Evolutionary conservation across 1,140 invertebrate species (phyloP), one percentile per base, ranked within the genome.

Genomic region (Platorchestia sp.): DNA sequence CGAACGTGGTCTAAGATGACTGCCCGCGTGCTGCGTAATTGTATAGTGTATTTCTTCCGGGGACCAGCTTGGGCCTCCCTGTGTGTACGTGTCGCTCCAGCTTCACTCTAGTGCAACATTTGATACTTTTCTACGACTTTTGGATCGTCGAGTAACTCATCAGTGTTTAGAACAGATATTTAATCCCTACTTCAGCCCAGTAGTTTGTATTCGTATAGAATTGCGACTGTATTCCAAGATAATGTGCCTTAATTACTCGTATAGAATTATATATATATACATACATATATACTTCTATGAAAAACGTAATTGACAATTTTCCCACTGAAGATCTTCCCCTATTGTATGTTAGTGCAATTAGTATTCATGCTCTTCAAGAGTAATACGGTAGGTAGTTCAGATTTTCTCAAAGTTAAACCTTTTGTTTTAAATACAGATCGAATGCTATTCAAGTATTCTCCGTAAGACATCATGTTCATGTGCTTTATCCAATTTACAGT

Each of bases 111-210:
- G 59, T 75, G 59, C 59, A 75, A 75, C 59, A 75, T 75, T 75
- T 75, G 59, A 89, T 89, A 89, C 87, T 89, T 89, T 89, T 89
- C 87, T 89, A 89, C 87, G 87, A 89, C n/a, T 89, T 89, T 44
- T 41, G 27, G n/a, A 42, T 16, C 43, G 87, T 42, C n/a, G 27
- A 42, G 87, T 89, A 89, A 41, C 14, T 89, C 43, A 16, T 89
- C 1, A 41, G 43, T 44, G 43, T 41, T 42, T 89, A 89, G 87
- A 89, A 89, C 27, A 42, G 87, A 7, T 89, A 44, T 89, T 89
- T 89, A 44, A 89, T 42, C n/a, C 41, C n/a, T 89, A 89, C 42
- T 89, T 89, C 87, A 42, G n/a, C 87, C 87, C 43, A 42, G 87
- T 89, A 89, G 43, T 89, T 89, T 16, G 87, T 89, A 89, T 89